A percentile compares a stretch with the other conserved stretches of the same genome.
phyloP scores from a whole-genome alignment of 2,797 vertebrate species.

The Myotis findleyi region DNA sequence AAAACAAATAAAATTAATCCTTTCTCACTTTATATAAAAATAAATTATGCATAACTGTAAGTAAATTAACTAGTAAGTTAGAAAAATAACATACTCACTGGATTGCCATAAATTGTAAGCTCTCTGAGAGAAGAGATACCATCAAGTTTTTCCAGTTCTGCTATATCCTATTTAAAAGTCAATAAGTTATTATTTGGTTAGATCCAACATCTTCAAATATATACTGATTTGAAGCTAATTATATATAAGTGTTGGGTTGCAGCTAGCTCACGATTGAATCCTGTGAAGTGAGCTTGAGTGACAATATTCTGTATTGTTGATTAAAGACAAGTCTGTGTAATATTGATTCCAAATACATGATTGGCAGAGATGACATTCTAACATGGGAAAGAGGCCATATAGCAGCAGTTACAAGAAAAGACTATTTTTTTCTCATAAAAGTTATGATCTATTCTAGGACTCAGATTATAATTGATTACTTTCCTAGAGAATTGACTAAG shows the following conservation, averaged over 20 bases:
- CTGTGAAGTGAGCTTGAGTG: neutral
- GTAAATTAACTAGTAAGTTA: slow-evolving; percentile 36
- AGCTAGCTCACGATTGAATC: neutral
- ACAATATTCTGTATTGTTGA: neutral
- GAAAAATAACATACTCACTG: slow-evolving; percentile 88
- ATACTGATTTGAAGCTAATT: slow-evolving; percentile 37
- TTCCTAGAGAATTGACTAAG: neutral
- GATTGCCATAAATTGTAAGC: slow-evolving; percentile 92
- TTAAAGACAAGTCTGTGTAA: neutral
- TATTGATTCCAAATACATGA: neutral
- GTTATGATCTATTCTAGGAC: neutral
- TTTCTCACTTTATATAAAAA: slow-evolving; percentile 23
- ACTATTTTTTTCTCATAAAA: neutral
- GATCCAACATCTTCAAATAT: neutral
- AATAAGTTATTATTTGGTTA: slow-evolving; percentile 53
- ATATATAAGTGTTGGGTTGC: neutral
- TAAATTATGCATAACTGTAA: neutral
- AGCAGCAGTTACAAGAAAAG: neutral
- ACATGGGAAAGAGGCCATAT: neutral
- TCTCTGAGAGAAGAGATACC: slow-evolving; percentile 90
- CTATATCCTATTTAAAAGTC: slow-evolving; percentile 87
- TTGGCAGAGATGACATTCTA: neutral
- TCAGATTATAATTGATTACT: slow-evolving; percentile 31
- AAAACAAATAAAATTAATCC: neutral
- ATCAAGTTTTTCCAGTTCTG: slow-evolving; percentile 93